A percentile compares a stretch with the other conserved stretches of the same genome.
Conservation (phyloP, 2,797 vertebrate genomes). For the Threskiornis aethiopicus region DNA sequence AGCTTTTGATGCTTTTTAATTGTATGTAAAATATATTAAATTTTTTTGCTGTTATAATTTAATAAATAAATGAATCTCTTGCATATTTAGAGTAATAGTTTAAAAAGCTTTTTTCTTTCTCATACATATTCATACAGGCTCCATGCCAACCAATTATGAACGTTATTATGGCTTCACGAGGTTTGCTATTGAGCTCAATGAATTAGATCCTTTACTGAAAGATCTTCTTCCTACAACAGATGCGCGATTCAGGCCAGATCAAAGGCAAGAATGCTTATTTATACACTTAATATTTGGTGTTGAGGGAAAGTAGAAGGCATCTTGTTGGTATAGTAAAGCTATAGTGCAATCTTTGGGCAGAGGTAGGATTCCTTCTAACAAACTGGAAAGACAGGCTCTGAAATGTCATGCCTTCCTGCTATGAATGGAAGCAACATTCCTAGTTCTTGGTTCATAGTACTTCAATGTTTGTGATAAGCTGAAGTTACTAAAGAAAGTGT, state of each 20-base stretch:
- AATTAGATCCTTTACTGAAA: slow-evolving; percentile 93
- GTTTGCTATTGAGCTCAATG: slow-evolving; percentile 97
- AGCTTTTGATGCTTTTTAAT: background rate
- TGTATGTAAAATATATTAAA: background rate
- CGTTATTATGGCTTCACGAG: slow-evolving; percentile 98
- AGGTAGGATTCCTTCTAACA: background rate
- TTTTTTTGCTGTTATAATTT: background rate
- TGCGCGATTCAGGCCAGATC: slow-evolving; percentile 94
- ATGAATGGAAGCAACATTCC: background rate
- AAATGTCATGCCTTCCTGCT: background rate
- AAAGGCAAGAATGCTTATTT: slow-evolving; percentile 81
- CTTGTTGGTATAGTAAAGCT: background rate
- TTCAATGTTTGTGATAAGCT: background rate
- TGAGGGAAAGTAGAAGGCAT: background rate
- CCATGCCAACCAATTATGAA: slow-evolving; percentile 97
- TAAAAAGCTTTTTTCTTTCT: slow-evolving; percentile 11
- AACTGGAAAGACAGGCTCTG: background rate
- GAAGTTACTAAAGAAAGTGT: background rate
- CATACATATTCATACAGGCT: slow-evolving; percentile 77
- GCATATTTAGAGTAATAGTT: background rate
- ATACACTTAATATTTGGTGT: background rate
- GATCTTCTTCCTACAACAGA: slow-evolving; percentile 93
- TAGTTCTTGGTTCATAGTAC: background rate
- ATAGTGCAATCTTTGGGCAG: background rate
- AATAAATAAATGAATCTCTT: background rate